These are phyloP conservation scores for Odontamblyopus lacepedii DNA, from an alignment of 2,797 vertebrate species.

Conservation along the genomic window DNA sequence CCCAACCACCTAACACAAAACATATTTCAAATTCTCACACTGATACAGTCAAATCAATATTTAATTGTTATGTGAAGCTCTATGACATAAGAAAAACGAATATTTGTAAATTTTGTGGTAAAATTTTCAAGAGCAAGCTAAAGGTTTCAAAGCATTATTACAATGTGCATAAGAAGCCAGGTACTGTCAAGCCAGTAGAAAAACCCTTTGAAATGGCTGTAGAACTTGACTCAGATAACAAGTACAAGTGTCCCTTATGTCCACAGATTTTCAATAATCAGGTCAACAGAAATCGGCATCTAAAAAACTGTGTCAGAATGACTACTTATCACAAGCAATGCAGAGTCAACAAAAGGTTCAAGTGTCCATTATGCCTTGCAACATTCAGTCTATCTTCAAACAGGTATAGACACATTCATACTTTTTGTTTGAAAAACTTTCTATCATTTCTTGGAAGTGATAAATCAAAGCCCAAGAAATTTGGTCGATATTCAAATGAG, in stretches of 20 bases:
- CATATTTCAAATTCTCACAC: conserved; percentile 4
- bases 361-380: conserved; percentile 74
- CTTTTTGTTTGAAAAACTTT: conserved; percentile 64
- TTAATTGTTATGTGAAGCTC: conserved; percentile 74
- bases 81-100: conserved; percentile 65
- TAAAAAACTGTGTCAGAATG: conserved; percentile 72
- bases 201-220: conserved; percentile 37
- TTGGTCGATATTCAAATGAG: conserved; percentile 4
- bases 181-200: conserved; percentile 23
- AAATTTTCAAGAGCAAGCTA: conserved; percentile 49
- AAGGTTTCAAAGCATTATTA: conserved; percentile 49
- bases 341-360: conserved; percentile 59
- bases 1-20: conserved; percentile 3
- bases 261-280: conserved; percentile 72
- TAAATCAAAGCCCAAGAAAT: conserved; percentile 11
- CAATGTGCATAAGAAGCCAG: conserved; percentile 37
- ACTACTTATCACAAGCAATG: conserved; percentile 43
- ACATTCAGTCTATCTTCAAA: conserved; percentile 64
- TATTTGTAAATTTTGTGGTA: conserved; percentile 58
- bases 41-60: conserved; percentile 24
- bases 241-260: conserved; percentile 77
- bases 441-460: conserved; percentile 42
- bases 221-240: conserved; percentile 6
- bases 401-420: conserved; percentile 72
- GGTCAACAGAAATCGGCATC: conserved; percentile 75